Percentiles rank a stretch among this genome's conserved stretches.
Conservation (phyloP, 2,797 vertebrate species). For the Megalops cyprinoides region DNA sequence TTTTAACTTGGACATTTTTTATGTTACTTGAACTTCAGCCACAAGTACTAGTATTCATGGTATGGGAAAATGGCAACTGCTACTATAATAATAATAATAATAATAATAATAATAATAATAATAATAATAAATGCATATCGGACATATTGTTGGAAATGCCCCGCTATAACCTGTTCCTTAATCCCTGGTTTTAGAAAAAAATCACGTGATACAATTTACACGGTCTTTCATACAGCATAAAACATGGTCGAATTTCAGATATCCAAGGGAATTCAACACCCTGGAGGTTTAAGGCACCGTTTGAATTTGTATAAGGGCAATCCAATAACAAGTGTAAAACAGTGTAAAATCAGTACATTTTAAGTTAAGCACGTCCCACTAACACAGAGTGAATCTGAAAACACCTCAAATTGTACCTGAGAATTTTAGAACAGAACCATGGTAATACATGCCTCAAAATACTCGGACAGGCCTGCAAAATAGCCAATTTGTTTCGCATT, state of each 20-base stretch:
- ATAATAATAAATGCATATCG: neutral
- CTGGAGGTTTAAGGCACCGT: conserved; percentile 3
- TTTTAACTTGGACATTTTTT: no score
- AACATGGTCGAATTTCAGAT: conserved; percentile 8
- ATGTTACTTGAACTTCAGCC: neutral
- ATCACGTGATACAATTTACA: neutral
- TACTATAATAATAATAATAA: neutral
- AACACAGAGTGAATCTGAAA: neutral
- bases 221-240: neutral
- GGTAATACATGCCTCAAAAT: neutral
- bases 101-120: neutral
- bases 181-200: neutral
- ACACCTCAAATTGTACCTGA: neutral
- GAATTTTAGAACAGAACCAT: neutral
- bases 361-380: neutral
- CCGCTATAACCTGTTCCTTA: neutral
- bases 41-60: neutral
- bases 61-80: no score
- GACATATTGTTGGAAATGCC: neutral
- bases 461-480: conserved; percentile 12
- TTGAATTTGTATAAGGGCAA: neutral
- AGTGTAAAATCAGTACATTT: neutral
- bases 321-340: conserved; percentile 50
- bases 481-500: neutral
- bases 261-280: conserved; percentile 12